Evolutionary conservation across 2,888 invertebrate genomes (phyloP), one percentile per base, ranked within the genome.

Genomic region (Caenorhabditis uteleia): DNA sequence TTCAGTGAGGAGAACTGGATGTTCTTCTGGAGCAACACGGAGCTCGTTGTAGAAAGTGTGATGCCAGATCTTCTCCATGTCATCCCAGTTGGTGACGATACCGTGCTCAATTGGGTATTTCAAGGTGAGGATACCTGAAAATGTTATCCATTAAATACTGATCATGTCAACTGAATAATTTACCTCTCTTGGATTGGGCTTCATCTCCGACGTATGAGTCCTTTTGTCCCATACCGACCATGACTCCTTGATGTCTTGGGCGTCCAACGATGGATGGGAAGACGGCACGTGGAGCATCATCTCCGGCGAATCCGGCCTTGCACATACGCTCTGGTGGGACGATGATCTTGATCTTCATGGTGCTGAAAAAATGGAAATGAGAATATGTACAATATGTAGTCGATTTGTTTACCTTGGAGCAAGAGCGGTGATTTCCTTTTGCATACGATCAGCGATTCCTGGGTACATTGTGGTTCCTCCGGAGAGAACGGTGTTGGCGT

Each of bases 41-140:
- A 95, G 88, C 86, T 93, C 93, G 85, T 95, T 94, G 90, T 94
- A 94, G 89, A 94, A 94, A 83, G 93, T 93, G 88, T 94, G 94
- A 86, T 94, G 94, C 93, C 94, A 95, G 88, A 95, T 94, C 87
- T 94, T 93, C 87, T 94, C 93, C 94, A 95, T 93, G 84, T 93
- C 93, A 84, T 93, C 93, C 93, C 93, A 93, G 89, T 94, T 93
- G 86, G 93, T 93, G 84, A 93, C 91, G 86, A 93, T 93, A 82
- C 93, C 93, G 87, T 93, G 93, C 85, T 93, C 93, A 85, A 93
- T 92, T 83, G 93, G 93, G 87, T 93, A 93, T 85, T 93, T 93
- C 84, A 93, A 87, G 71, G 92, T 93, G 80, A 93, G 89, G 87
- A 93, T 92, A 68, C 68, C 66, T 66, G 42, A 29, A 64, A 87